Base-by-base conservation (phyloP, 1,140 invertebrate species). In the Drosophila bocki region DNA sequence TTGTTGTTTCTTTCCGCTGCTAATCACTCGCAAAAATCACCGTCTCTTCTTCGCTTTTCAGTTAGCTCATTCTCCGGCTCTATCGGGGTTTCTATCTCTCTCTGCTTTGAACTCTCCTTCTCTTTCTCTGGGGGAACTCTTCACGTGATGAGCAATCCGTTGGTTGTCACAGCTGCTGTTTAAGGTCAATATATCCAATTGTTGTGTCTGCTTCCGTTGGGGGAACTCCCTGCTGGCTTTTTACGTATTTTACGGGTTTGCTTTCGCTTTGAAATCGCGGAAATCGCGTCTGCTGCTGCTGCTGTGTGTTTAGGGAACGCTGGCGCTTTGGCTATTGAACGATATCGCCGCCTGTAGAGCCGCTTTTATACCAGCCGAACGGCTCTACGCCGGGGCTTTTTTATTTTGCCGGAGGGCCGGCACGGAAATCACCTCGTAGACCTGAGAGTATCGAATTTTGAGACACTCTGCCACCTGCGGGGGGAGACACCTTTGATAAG, bases 11-110 rank as follows among this genome's bases (percentile, higher is more conserved):
- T 82, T 81, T 85, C 68, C 82, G 61, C 41, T 78, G 82, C 53
- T 82, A 86, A 81, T 85, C 82, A 62, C 56, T 48, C 39, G 29
- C 45, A 61, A 70, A 78, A 86, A 85, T 71, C 82, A 82, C 82
- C 75, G 61, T 60, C 35, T 37, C 51, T 54, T 41, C 76, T 75
- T 65, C 45, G 39, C 70, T 67, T 53, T 51, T 50, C 45, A n/a
- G 44, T 59, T 48, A 59, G 51, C 58, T 64, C 50, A 53, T 68
- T 72, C 41, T 78, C 57, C 29, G 33, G 37, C n/a, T 47, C 42
- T 22, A 47, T 42, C 47, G 50, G 17, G 62, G 45, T 7, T n/a
- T 35, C 47, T 64, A 56, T 69, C 32, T 82, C 60, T 54, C 22
- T 65, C 58, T 37, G 17, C 11, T 53, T 13, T 13, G 33, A 13